Conservation (phyloP, 1,140 invertebrate genomes). For the Semibalanus balanoides region DNA sequence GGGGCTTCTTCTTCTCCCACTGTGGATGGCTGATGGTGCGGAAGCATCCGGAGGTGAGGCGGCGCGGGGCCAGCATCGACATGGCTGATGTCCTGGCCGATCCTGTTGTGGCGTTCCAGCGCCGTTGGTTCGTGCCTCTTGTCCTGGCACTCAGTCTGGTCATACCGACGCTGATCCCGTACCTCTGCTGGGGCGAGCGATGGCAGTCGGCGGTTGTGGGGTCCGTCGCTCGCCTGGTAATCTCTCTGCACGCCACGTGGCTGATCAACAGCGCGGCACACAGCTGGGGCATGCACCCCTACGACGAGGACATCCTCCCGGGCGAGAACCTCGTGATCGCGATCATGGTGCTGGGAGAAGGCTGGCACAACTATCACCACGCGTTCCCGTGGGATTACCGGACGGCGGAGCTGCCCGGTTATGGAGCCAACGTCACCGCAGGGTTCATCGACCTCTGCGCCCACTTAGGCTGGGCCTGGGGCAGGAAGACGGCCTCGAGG, state of each 20-base stretch:
- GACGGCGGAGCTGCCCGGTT: slow-evolving; percentile 48
- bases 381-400: slow-evolving; percentile 59
- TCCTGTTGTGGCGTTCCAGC: no score
- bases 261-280: slow-evolving; percentile 90
- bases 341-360: slow-evolving; percentile 39
- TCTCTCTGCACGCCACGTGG: slow-evolving; percentile 85
- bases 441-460: slow-evolving; percentile 65
- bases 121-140: no score
- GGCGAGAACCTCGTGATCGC: slow-evolving; percentile 36
- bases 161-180: slow-evolving; percentile 67
- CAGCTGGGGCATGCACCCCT: slow-evolving; percentile 76
- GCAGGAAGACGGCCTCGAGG: slow-evolving; percentile 47
- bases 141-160: no score
- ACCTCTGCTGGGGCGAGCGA: slow-evolving; percentile 69
- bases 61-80: no score
- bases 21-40: no score
- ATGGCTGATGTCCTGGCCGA: no score
- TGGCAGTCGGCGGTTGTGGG: slow-evolving; percentile 60
- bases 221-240: slow-evolving; percentile 67
- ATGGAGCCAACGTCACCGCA: slow-evolving; percentile 45
- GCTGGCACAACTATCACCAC: slow-evolving; percentile 64
- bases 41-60: no score
- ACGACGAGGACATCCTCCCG: slow-evolving; percentile 56
- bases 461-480: slow-evolving; percentile 55
- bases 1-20: no score